These are phyloP conservation scores for Cataglyphis hispanica DNA, from an alignment of 1,140 invertebrate species.

Conservation along the genomic window DNA sequence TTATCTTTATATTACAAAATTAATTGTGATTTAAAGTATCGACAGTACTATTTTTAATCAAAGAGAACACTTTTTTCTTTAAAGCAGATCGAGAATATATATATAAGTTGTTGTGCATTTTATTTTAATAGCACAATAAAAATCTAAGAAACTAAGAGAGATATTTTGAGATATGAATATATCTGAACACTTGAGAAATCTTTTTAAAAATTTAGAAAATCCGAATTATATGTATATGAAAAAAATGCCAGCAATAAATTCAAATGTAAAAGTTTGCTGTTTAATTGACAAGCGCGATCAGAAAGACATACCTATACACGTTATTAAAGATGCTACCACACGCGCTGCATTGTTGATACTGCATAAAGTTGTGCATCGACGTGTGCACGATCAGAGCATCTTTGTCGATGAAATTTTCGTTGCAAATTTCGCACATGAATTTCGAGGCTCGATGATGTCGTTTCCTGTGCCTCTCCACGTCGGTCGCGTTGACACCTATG, in stretches of 20 bases:
- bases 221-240: background rate
- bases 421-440: constrained; percentile 82
- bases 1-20: background rate
- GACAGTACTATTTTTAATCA: background rate
- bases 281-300: background rate
- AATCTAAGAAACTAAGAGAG: background rate
- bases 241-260: background rate
- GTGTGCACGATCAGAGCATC: constrained; percentile 82
- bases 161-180: background rate
- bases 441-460: constrained; percentile 84
- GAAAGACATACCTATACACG: constrained; percentile 60
- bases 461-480: constrained; percentile 82
- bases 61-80: background rate
- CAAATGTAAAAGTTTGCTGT: background rate
- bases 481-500: constrained; percentile 65
- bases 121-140: background rate
- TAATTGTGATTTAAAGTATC: background rate
- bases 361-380: constrained; percentile 86
- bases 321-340: constrained; percentile 88
- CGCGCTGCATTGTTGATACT: constrained; percentile 86
- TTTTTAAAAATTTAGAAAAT: background rate
- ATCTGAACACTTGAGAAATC: background rate
- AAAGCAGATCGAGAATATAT: background rate
- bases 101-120: background rate
- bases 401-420: constrained; percentile 77